These are phyloP conservation scores for Colletes collaris DNA, from an alignment of 2,888 invertebrate species.

Conservation along the genomic window DNA sequence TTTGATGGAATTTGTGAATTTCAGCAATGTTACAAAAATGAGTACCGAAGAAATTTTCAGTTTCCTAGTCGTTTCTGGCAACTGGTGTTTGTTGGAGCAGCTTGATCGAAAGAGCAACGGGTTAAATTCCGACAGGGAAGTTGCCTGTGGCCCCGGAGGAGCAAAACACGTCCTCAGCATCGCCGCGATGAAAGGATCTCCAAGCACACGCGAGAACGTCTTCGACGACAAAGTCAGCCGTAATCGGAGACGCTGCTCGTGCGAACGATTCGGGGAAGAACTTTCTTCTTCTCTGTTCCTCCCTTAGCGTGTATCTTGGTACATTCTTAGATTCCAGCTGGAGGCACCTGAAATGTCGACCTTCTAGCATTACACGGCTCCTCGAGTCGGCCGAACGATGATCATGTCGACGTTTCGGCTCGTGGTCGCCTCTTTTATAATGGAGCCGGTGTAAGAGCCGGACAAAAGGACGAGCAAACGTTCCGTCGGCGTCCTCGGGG, in stretches of 20 bases:
- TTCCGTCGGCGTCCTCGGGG: not conserved
- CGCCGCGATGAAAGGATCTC: conserved; percentile 4
- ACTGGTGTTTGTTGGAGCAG: too few relatives aligned
- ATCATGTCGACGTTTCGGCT: conserved; percentile 51
- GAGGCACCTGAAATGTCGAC: conserved; percentile 48
- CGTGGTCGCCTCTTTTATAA: conserved; percentile 17
- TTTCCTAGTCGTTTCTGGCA: too few relatives aligned
- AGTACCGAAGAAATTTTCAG: too few relatives aligned
- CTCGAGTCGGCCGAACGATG: conserved; percentile 49
- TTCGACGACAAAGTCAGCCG: conserved; percentile 44
- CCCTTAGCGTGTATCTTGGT: conserved; percentile 17
- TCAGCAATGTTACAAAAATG: too few relatives aligned
- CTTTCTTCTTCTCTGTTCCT: conserved; percentile 6
- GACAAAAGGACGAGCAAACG: conserved; percentile 1
- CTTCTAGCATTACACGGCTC: conserved; percentile 63
- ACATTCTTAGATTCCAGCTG: conserved; percentile 36
- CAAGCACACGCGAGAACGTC: conserved; percentile 11
- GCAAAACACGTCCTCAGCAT: not conserved
- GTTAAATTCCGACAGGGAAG: too few relatives aligned
- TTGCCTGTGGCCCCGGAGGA: not conserved
- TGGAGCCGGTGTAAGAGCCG: conserved; percentile 13
- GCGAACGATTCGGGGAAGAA: conserved; percentile 52
- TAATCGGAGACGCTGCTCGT: conserved; percentile 56
- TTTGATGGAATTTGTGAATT: too few relatives aligned
- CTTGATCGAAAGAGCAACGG: too few relatives aligned